phyloP scores from a whole-genome alignment of 2,113 vertebrate genomes.

The Brachionichthys hirsutus region DNA sequence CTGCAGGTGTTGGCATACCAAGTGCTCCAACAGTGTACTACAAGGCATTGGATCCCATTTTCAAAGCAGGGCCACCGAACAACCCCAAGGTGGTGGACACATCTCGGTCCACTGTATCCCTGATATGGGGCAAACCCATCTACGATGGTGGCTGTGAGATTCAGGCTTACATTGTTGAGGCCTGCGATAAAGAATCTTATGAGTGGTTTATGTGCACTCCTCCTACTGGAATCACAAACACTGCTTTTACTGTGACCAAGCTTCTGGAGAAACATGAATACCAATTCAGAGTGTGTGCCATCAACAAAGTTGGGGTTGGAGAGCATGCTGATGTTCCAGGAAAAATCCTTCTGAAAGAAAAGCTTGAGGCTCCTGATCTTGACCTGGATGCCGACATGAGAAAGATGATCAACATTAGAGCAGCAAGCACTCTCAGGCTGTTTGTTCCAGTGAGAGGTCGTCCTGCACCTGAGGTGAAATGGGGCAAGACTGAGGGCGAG shows the following conservation, averaged over 20 bases:
- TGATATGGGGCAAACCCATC: conserved; percentile 96
- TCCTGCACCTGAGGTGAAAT: conserved; percentile 95
- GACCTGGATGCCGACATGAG: conserved; percentile 94
- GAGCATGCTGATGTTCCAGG: conserved; percentile 91
- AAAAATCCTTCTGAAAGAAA: conserved; percentile 88
- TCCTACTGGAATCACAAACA: conserved; percentile 88
- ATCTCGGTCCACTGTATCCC: conserved; percentile 89
- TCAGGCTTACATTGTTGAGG: conserved; percentile 95
- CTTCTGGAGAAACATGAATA: conserved; percentile 94
- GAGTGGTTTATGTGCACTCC: conserved; percentile 97
- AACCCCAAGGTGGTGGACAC: conserved; percentile 90
- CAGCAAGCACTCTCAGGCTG: conserved; percentile 90
- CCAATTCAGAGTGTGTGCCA: conserved; percentile 93
- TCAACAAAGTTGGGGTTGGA: conserved; percentile 95
- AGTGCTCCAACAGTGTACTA: conserved; percentile 86
- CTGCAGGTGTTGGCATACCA: conserved; percentile 90
- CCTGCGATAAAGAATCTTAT: conserved; percentile 82
- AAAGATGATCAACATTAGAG: conserved; percentile 93
- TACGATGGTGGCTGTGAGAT: conserved; percentile 98
- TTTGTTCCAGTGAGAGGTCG: conserved; percentile 95
- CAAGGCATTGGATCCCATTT: conserved; percentile 93
- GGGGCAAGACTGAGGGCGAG: conserved; percentile 91
- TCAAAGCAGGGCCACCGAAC: conserved; percentile 95
- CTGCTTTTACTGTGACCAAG: conserved; percentile 86
- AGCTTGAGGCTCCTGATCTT: conserved; percentile 93